These are phyloP conservation scores for Labroides dimidiatus DNA, from an alignment of 2,797 vertebrate species.

Conservation along the genomic window DNA sequence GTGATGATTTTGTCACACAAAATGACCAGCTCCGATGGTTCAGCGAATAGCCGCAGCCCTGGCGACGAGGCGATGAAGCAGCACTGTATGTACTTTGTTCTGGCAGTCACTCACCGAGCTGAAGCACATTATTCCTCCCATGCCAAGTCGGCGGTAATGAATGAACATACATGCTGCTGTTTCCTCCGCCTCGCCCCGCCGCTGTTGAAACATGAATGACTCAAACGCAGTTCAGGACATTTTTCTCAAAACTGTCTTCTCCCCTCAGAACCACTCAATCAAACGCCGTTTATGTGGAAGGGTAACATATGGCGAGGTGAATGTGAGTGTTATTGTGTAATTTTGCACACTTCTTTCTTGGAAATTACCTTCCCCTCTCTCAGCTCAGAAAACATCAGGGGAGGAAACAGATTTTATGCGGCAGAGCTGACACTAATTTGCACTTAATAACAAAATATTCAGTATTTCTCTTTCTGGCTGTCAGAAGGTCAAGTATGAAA, in stretches of 20 bases:
- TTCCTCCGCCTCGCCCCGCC: constrained; percentile 63
- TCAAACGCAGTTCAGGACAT: constrained; percentile 67
- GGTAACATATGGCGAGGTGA: constrained; percentile 49
- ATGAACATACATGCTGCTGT: constrained; percentile 79
- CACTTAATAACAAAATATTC: constrained; percentile 55
- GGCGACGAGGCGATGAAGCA: constrained; percentile 14
- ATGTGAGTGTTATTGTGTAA: constrained; percentile 45
- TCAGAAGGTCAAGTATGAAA: constrained; percentile 45
- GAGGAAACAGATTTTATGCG: constrained; percentile 47
- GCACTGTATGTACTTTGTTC: constrained; percentile 69
- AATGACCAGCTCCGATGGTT: constrained; percentile 62
- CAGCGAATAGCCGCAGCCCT: constrained; percentile 14
- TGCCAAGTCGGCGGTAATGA: constrained; percentile 75
- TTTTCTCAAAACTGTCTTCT: constrained; percentile 67
- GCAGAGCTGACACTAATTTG: constrained; percentile 61
- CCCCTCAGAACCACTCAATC: constrained; percentile 73
- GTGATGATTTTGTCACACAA: constrained; percentile 40
- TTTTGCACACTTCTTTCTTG: constrained; percentile 47
- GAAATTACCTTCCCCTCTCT: constrained; percentile 45
- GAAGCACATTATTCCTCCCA: constrained; percentile 73
- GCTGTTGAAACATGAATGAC: constrained; percentile 80
- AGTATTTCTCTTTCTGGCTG: constrained; percentile 40
- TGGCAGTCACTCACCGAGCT: constrained; percentile 66
- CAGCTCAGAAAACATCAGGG: constrained; percentile 34
- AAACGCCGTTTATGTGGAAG: constrained; percentile 50